These are phyloP conservation scores for Ooceraea biroi DNA, from an alignment of 1,140 invertebrate genomes.

Conservation along the genomic window DNA sequence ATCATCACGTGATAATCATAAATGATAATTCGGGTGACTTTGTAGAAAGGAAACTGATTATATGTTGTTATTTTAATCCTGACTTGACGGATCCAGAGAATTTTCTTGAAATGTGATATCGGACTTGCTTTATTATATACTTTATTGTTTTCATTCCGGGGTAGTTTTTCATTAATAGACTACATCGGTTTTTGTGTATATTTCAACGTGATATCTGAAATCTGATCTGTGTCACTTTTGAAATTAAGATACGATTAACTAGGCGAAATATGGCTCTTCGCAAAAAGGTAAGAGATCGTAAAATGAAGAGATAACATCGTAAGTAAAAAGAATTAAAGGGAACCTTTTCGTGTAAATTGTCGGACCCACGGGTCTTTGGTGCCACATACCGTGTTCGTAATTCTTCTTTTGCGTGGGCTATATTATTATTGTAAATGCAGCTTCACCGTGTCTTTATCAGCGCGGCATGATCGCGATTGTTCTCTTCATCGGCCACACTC, in stretches of 20 bases:
- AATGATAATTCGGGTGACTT: not conserved
- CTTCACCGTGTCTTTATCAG: slow-evolving; percentile 56
- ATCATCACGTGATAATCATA: not conserved
- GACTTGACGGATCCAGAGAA: no score
- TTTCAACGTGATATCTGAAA: slow-evolving; percentile 12
- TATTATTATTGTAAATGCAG: slow-evolving; percentile 61
- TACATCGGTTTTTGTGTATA: no score
- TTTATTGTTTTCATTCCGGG: no score
- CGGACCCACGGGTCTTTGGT: slow-evolving; percentile 39
- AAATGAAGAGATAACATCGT: slow-evolving; percentile 43
- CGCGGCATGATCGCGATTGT: slow-evolving; percentile 61
- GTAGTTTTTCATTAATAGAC: no score
- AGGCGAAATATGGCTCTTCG: slow-evolving; percentile 1
- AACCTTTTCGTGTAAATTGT: not conserved
- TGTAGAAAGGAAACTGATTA: not conserved
- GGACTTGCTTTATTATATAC: no score
- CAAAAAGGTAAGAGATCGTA: slow-evolving; percentile 5
- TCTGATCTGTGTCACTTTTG: not conserved
- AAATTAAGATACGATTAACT: not conserved
- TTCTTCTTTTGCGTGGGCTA: slow-evolving; percentile 55
- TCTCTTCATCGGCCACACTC: slow-evolving; percentile 68
- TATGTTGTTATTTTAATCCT: no score
- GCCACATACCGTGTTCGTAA: slow-evolving; percentile 32
- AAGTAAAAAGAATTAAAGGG: slow-evolving; percentile 10
- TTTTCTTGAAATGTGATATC: no score